Evolutionary conservation across 2,888 invertebrate genomes (phyloP).

Genomic region (Netelia virgata): DNA sequence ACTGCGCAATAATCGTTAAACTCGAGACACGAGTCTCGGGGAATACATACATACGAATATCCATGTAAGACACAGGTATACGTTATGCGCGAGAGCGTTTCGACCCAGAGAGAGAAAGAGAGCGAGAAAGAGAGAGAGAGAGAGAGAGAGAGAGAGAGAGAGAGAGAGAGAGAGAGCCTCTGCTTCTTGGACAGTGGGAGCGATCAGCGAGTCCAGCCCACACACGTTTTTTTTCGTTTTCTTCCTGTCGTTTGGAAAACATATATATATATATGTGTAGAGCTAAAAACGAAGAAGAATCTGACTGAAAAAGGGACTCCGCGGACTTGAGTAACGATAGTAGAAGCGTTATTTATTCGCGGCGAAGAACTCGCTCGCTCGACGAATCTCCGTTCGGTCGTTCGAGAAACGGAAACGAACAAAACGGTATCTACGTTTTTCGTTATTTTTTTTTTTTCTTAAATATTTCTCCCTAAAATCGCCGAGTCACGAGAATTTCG

Average conservation of each 20-base stretch:
- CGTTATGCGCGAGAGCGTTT: slow-evolving; percentile 25
- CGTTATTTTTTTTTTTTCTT: background rate
- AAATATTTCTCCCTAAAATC: background rate
- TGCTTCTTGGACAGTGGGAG: slow-evolving; percentile 47
- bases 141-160: no score
- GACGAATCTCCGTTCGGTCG: slow-evolving; percentile 2
- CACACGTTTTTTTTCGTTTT: slow-evolving; percentile 37
- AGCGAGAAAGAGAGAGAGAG: no score
- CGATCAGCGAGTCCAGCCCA: slow-evolving; percentile 61
- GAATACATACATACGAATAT: slow-evolving; percentile 39
- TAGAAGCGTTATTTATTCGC: slow-evolving; percentile 59
- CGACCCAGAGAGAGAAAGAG: background rate
- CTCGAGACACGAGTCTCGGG: slow-evolving; percentile 71
- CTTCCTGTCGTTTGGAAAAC: background rate
- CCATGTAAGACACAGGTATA: background rate
- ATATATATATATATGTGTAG: background rate
- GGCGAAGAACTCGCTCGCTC: slow-evolving; percentile 28
- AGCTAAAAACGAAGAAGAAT: slow-evolving; percentile 3
- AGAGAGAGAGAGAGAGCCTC: no score
- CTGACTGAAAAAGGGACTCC: slow-evolving; percentile 40
- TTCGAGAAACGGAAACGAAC: background rate
- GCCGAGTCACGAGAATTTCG: background rate
- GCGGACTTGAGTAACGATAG: slow-evolving; percentile 63
- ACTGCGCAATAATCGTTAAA: slow-evolving; percentile 80
- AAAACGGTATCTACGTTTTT: background rate